A percentile compares a stretch with the other conserved stretches of the same genome.
These are phyloP conservation scores for Stenolophus ochropezus DNA, from an alignment of 2,888 invertebrate genomes.

Conservation along the genomic window DNA sequence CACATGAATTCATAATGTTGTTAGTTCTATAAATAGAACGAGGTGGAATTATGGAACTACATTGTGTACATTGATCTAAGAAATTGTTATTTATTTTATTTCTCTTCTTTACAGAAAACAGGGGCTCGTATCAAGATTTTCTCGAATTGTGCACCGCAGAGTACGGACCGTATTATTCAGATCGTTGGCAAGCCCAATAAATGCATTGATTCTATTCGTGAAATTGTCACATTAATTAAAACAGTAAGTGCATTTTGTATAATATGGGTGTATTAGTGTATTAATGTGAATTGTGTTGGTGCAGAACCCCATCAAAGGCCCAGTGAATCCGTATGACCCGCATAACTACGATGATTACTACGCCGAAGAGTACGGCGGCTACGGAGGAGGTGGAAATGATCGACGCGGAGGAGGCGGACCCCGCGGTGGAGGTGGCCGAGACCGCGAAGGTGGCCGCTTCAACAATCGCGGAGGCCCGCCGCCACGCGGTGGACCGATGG, in stretches of 20 bases:
- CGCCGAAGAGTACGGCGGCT: slow-evolving; percentile 97
- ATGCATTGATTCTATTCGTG: slow-evolving; percentile 90
- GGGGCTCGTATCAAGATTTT: slow-evolving; percentile 96
- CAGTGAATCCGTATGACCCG: slow-evolving; percentile 94
- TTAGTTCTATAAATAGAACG: slow-evolving; percentile 15
- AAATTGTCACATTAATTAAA: slow-evolving; percentile 90
- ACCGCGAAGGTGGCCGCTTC: slow-evolving; percentile 68
- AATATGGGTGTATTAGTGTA: background rate
- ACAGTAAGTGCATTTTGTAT: slow-evolving; percentile 78
- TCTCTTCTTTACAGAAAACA: slow-evolving; percentile 83
- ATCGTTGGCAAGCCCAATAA: slow-evolving; percentile 88
- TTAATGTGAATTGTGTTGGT: slow-evolving; percentile 1
- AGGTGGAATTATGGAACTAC: background rate
- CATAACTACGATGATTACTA: slow-evolving; percentile 97
- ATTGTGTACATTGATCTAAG: slow-evolving; percentile 1
- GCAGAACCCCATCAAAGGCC: slow-evolving; percentile 89
- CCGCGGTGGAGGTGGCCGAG: slow-evolving; percentile 67
- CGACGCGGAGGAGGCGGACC: slow-evolving; percentile 73
- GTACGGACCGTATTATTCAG: slow-evolving; percentile 97
- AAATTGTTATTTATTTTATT: background rate
- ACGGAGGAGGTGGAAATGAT: slow-evolving; percentile 79
- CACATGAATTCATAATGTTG: slow-evolving; percentile 32
- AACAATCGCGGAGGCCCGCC: slow-evolving; percentile 65
- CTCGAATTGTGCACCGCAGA: slow-evolving; percentile 95
- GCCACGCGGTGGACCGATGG: slow-evolving; percentile 67